Evolutionary conservation across 2,888 invertebrate genomes (phyloP).

Genomic region (Augiades crinisus): DNA sequence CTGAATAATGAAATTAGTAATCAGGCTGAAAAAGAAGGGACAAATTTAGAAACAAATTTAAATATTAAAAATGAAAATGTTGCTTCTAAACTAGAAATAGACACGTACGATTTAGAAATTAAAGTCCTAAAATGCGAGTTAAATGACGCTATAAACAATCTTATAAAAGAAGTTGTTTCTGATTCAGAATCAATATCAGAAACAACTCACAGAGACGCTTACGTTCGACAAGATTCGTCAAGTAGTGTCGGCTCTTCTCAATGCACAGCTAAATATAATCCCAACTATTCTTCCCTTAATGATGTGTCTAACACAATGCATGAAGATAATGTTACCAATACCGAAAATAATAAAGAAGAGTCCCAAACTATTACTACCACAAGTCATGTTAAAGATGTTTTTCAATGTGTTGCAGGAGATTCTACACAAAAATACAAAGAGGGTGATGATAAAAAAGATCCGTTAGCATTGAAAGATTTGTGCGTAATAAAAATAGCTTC

Average conservation of each 20-base stretch:
- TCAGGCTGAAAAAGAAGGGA: constrained; percentile 9
- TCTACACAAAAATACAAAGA: constrained; percentile 34
- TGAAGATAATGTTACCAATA: constrained; percentile 49
- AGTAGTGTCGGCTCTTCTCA: constrained; percentile 85
- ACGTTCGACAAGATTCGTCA: constrained; percentile 80
- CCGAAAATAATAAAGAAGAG: constrained; percentile 41
- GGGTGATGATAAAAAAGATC: constrained; percentile 41
- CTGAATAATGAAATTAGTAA: constrained; percentile 8
- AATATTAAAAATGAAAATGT: neutral
- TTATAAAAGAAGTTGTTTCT: constrained; percentile 67
- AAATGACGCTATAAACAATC: constrained; percentile 71
- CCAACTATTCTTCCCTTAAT: constrained; percentile 80
- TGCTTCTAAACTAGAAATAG: constrained; percentile 29
- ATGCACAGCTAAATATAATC: constrained; percentile 86
- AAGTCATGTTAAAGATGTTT: constrained; percentile 69
- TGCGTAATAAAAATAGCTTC: constrained; percentile 84
- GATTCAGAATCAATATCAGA: constrained; percentile 57
- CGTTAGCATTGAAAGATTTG: constrained; percentile 82
- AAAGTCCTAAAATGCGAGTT: constrained; percentile 72
- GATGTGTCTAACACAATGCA: constrained; percentile 81
- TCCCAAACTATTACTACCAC: constrained; percentile 38
- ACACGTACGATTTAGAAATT: constrained; percentile 59
- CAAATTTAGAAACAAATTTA: neutral
- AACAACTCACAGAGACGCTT: constrained; percentile 49
- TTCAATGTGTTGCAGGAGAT: constrained; percentile 63